Base-by-base conservation (phyloP, 1,140 invertebrate species). In the Nasonia giraulti region DNA sequence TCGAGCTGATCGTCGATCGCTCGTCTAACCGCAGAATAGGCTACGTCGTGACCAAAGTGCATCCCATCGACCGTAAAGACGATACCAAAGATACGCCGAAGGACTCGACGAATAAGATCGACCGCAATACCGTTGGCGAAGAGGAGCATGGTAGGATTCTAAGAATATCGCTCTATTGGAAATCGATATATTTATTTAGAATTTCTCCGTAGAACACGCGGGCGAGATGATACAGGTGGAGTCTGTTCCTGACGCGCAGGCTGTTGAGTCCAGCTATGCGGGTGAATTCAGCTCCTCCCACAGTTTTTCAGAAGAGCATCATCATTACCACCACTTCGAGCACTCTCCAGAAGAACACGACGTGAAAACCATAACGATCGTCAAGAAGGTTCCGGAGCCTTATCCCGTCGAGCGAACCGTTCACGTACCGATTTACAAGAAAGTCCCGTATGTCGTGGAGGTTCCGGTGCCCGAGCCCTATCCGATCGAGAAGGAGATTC, bases 381-480 rank as follows among this genome's bases (percentile, higher is more conserved):
- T 93, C 8, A 93, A 92, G 31, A 92, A 93, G 74, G 88, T 93
- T 1, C 89, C 91, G 1, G 90, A 91, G 3, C 92, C 92, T 0
- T 93, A 92, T 74, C 91, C 93, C 8, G 91, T 94, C 0, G 91
- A 93, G 20, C 94, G 92, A 68, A 91, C 90, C 8, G 82, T 93
- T 1, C 90, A 87, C 20, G 91, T 92, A 77, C 93, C 93, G 0
- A 87, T 93, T 0, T 84, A 92, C 0, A 94, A 93, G 74, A 92
- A 91, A 2, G 86, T 92, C 31, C 90, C 88, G 2, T 93, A 91
- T 83, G 91, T 90, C 0, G 93, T 94, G 4, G 94, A 95, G 82
- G 94, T 96, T 0, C 94, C 95, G 17, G 94, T 96, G 44, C 94
- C 95, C 6, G 95, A 96, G 89, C 95, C 95, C 0, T 93, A 90